Evolutionary conservation across 1,140 invertebrate genomes (phyloP), one percentile per base, ranked within the genome.

Genomic region (Coptotermes formosanus): DNA sequence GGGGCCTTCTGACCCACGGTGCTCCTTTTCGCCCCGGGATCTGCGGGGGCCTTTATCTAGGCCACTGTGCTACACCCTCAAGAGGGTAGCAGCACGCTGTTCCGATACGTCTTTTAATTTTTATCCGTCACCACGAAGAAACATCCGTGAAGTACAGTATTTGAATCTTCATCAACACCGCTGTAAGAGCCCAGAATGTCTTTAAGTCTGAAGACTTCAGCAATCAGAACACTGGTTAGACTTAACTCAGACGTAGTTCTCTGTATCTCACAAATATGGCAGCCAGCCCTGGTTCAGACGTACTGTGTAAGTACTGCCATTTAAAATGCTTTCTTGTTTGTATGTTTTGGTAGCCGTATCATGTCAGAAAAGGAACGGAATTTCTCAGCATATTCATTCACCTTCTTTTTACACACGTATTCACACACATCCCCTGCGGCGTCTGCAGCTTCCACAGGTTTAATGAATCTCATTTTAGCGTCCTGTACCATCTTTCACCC

Each of bases 301-400:
- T 55, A 55, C 52, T 9, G 9, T 55, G 52, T 19, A 11, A 55
- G 9, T 55, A 9, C 52, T 11, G 19, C 9, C 52, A 23, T 25
- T 4, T 64, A 19, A 9, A 6, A 3, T 64, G 6, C 3, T 64
- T 23, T 64, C 16, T 11, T 64, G 16, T 64, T 64, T 64, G 3
- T 6, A 64, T 64, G 7, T 64, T 64, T 7, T 7, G 16, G 23
- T 48, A 19, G 59, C 3, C 7, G 19, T 3, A 19, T 3, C 7
- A 64, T 3, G 23, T 64, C 3, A 6, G 59, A 64, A 69, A 30
- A 69, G 25, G 64, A 3, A 69, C n/a, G 64, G 21, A 69, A 69
- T n/a, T 69, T n/a, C 25, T 69, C 64, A n/a, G 64, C 64, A 19
- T 69, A 69, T 69, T 69, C 64, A 69, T 69, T 69, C 64, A 69